Base-by-base conservation (phyloP, 2,113 vertebrate species). In the Bombycilla garrulus region DNA sequence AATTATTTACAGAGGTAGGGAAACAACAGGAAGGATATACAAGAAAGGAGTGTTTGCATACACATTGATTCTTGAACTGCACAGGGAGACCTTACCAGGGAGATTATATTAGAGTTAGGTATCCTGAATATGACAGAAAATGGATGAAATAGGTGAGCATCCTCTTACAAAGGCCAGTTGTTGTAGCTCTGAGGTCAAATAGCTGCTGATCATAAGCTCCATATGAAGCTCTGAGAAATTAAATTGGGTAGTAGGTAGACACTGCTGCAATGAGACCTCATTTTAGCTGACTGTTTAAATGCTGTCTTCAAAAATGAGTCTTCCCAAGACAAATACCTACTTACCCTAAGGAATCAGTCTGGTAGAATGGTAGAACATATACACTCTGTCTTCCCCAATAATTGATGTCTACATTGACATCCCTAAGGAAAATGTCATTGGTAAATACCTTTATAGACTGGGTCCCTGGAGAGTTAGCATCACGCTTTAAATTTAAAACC, bases 1-100 rank as follows among this genome's bases (percentile, higher is more conserved):
- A 95, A 89, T 95, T 96, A 90, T 85, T 96, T 88, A 70, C 36
- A 89, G n/a, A 77, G 40, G 16, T 50, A 65, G 33, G 44, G 31
- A 67, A 96, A 92, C 12, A 70, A n/a, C 10, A 47, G 23, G 51
- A 76, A 95, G 16, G 36, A 67, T 85, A 58, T 47, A 58, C 23
- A 54, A 58, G 33, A 86, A 78, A 58, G 3, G 56, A 82, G 11
- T 58, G 11, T 86, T 83, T 85, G 38, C 12, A 56, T 58, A 35
- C 22, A 47, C 26, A 28, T 9, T 40, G 53, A 50, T 65, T 91
- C 50, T 50, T 83, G 35, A 91, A 74, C 15, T 71, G 26, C n/a
- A 38, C 7, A 28, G 40, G 19, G 6, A 9, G 4, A 88, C 8
- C 12, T 58, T 66, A 51, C 12, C 0, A 0, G 10, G 76, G 90